These are phyloP conservation scores for Macrotus californicus DNA, from an alignment of 2,113 vertebrate species.

Conservation along the genomic window DNA sequence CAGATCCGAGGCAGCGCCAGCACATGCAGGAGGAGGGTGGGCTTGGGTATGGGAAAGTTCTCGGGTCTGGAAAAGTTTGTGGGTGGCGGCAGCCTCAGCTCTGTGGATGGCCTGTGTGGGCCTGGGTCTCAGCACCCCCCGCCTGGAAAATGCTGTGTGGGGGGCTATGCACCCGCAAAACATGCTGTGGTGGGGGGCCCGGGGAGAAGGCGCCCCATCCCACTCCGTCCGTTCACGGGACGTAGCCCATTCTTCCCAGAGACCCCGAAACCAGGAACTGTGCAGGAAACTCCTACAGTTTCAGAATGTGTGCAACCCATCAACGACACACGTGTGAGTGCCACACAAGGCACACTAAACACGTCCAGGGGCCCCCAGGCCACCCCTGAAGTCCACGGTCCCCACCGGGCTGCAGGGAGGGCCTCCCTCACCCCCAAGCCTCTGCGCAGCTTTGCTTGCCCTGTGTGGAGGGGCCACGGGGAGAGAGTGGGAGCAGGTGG, in stretches of 20 bases:
- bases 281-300: not conserved
- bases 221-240: not conserved
- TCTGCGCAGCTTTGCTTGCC: fast-evolving
- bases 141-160: fast-evolving
- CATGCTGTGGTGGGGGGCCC: not conserved
- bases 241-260: not conserved
- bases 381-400: not conserved
- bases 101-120: fast-evolving
- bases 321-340: not conserved
- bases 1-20: not conserved
- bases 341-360: not conserved
- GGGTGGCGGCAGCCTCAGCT: too few relatives aligned
- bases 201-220: not conserved
- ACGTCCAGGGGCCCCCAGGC: not conserved
- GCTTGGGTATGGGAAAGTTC: not conserved
- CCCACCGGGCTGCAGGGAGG: fast-evolving
- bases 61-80: not conserved
- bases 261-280: not conserved
- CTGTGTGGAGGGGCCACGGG: fast-evolving
- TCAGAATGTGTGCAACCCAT: not conserved
- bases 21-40: too few relatives aligned
- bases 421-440: fast-evolving
- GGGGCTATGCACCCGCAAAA: fast-evolving
- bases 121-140: not conserved
- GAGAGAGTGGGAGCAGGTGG: fast-evolving